Evolutionary conservation across 2,888 invertebrate genomes (phyloP).

Genomic region (Protonemura montana): DNA sequence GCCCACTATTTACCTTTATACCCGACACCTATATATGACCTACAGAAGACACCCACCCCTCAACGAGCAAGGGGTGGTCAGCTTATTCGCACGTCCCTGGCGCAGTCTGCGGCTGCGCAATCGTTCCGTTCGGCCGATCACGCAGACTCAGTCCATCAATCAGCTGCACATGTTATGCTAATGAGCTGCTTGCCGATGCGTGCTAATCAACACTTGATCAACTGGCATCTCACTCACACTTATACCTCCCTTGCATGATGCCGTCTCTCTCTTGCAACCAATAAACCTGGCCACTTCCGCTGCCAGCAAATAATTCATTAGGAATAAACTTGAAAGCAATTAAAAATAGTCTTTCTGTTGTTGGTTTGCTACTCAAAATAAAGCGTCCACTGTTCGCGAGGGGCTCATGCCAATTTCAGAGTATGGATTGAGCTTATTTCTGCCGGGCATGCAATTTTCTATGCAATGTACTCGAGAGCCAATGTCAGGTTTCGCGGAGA

Average conservation of each 20-base stretch:
- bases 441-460: background rate
- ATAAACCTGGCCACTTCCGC: conserved; percentile 7
- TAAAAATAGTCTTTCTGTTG: conserved; percentile 5
- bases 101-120: background rate
- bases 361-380: background rate
- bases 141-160: background rate
- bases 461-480: too few species aligned
- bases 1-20: too few species aligned
- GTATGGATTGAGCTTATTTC: background rate
- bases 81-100: background rate
- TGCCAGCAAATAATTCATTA: conserved; percentile 7
- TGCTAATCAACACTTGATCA: conserved; percentile 47
- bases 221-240: background rate
- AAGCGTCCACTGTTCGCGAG: background rate
- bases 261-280: background rate
- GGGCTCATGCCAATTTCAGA: background rate
- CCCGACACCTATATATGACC: too few species aligned
- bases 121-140: background rate
- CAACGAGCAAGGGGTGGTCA: background rate
- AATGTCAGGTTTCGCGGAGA: too few species aligned
- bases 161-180: conserved; percentile 43
- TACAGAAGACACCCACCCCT: too few species aligned
- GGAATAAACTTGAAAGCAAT: conserved; percentile 12
- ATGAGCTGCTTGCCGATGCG: conserved; percentile 43
- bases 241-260: background rate